phyloP scores from a whole-genome alignment of 1,140 invertebrate species.

The Lysiphlebus fabarum region DNA sequence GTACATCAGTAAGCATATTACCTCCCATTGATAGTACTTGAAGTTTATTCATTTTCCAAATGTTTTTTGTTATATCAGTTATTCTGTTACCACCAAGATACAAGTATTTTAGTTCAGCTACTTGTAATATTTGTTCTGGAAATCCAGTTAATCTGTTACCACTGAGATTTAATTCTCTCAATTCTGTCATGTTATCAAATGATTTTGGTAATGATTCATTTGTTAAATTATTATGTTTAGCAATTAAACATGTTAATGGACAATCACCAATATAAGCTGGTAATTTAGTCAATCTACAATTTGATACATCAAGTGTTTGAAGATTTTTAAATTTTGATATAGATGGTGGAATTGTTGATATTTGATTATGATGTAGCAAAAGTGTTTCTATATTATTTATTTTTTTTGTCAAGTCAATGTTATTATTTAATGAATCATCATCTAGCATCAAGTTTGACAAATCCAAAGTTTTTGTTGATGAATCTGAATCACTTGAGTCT shows the following conservation, averaged over 20 bases:
- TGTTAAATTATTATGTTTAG: constrained; percentile 82
- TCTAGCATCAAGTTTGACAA: constrained; percentile 67
- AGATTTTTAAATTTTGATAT: constrained; percentile 66
- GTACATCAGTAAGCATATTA: constrained; percentile 85
- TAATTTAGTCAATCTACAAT: constrained; percentile 74
- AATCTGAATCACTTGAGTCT: constrained; percentile 76
- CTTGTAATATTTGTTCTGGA: constrained; percentile 81
- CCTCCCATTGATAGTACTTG: constrained; percentile 89
- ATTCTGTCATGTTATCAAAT: constrained; percentile 59
- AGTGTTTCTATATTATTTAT: constrained; percentile 67
- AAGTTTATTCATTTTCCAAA: constrained; percentile 78
- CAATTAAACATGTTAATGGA: constrained; percentile 73
- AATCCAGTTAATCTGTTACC: constrained; percentile 83
- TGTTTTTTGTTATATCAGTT: constrained; percentile 73
- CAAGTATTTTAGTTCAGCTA: constrained; percentile 73
- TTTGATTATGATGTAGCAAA: constrained; percentile 68
- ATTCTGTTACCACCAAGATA: constrained; percentile 89
- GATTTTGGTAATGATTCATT: constrained; percentile 83
- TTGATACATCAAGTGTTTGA: constrained; percentile 79
- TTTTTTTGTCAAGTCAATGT: constrained; percentile 60
- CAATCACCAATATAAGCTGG: constrained; percentile 73
- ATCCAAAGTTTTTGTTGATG: constrained; percentile 65
- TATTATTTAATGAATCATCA: constrained; percentile 56
- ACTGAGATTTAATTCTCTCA: constrained; percentile 87
- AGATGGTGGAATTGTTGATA: constrained; percentile 55